Evolutionary conservation across 2,888 invertebrate species (phyloP).

Genomic region (Aproaerema taeniolella): DNA sequence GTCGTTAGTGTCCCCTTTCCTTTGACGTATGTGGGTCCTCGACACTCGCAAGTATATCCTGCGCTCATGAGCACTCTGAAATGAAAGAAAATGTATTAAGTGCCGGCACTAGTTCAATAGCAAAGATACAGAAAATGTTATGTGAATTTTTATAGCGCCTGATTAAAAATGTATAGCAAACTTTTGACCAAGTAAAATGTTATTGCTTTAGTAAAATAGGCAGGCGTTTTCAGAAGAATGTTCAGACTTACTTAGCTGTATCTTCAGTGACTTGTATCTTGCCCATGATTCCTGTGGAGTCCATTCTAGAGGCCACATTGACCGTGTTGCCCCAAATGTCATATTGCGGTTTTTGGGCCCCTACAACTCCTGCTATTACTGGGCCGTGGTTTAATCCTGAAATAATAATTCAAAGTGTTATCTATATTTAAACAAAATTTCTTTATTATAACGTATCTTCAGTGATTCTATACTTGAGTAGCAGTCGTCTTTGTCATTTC

Average conservation of each 20-base stretch:
- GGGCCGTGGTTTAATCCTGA: constrained; percentile 92
- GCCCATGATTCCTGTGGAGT: constrained; percentile 94
- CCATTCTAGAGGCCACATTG: constrained; percentile 98
- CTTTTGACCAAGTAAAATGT: neutral
- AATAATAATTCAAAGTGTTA: too few relatives aligned
- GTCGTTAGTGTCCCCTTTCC: constrained; percentile 95
- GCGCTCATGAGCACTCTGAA: constrained; percentile 86
- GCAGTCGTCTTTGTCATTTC: too few relatives aligned
- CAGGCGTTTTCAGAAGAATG: neutral
- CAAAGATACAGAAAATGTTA: too few relatives aligned
- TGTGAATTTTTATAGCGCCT: too few relatives aligned
- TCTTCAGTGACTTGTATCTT: constrained; percentile 84
- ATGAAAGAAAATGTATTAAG: neutral
- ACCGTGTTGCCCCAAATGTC: constrained; percentile 99
- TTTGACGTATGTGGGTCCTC: constrained; percentile 96
- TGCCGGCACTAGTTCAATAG: too few relatives aligned
- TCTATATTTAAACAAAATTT: too few relatives aligned
- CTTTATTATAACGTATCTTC: too few relatives aligned
- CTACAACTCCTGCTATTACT: constrained; percentile 97
- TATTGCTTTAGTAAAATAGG: neutral
- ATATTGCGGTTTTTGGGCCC: constrained; percentile 98
- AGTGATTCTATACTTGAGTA: too few relatives aligned
- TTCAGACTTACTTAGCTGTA: constrained; percentile 54
- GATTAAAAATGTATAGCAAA: neutral
- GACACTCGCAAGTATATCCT: constrained; percentile 92